Base-by-base conservation (phyloP, 1,140 invertebrate genomes). In the Planococcus citri region DNA sequence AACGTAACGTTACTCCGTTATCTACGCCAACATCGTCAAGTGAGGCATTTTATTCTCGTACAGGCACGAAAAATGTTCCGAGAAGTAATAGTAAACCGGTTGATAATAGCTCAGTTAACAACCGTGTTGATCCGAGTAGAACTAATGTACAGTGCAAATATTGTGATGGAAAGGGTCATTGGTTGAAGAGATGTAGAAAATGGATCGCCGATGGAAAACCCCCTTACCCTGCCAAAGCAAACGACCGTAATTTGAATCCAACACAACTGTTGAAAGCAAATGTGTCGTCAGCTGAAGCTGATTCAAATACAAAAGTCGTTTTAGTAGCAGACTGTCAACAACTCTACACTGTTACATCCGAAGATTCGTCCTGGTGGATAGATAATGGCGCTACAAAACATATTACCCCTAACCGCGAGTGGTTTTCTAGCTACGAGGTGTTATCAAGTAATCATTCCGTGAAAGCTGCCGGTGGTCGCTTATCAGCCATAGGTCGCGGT, bases 341-440 rank as follows among this genome's bases (percentile, higher is more conserved):
- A 72, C 73, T 72, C 22, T 68, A 71, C 69, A 70, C 20, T 73
- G 70, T 24, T 76, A 75, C n/a, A n/a, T n/a, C n/a, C n/a, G 76
- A 75, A 72, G 72, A 71, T 76, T 38, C 73, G 76, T 67, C 77
- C 77, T 68, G 77, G 77, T 27, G n/a, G n/a, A n/a, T n/a, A n/a
- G n/a, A n/a, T n/a, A n/a, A n/a, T n/a, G n/a, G n/a, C n/a, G n/a
- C n/a, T 27, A 78, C 73, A 24, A 74, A 71, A 60, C 76, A 77
- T 68, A 64, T 77, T 37, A 75, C 74, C 37, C 73, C 73, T 70
- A 33, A 69, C 51, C 37, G 60, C 9, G 61, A 75, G 25, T 71
- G 69, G 37, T 77, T 77, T 71, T 51, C 70, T n/a, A 67, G 72
- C 21, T 75, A 74, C 58, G 20, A 73, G 69, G 68, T 72, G 27